These are phyloP conservation scores for Chlorops oryzae DNA, from an alignment of 1,140 invertebrate species.

Conservation along the genomic window DNA sequence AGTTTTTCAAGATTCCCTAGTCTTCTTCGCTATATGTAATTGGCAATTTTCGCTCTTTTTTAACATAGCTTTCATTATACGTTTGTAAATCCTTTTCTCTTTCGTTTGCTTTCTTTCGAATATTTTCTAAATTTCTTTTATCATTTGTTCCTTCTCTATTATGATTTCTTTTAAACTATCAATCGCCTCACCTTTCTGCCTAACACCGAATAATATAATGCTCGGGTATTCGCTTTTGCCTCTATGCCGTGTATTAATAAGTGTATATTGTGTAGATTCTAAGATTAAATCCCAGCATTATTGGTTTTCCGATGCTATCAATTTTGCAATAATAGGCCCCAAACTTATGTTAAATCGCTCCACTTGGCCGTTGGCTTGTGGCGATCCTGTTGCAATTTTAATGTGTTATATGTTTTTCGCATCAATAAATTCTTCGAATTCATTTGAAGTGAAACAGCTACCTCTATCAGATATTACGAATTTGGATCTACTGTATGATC, in stretches of 20 bases:
- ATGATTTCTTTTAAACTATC: slow-evolving; percentile 4
- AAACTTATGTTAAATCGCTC: slow-evolving; percentile 2
- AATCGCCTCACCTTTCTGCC: slow-evolving; percentile 5
- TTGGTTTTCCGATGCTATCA: no score
- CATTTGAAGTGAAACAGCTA: neutral
- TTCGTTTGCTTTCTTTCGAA: no score
- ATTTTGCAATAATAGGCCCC: slow-evolving; percentile 4
- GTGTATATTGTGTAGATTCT: slow-evolving; percentile 1
- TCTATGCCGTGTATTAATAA: slow-evolving; percentile 6
- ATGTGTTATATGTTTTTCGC: slow-evolving; percentile 5
- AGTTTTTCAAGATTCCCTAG: no score
- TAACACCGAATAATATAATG: slow-evolving; percentile 1
- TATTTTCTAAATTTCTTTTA: no score
- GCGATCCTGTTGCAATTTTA: neutral
- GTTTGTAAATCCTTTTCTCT: no score
- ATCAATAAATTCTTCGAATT: neutral
- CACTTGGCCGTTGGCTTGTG: slow-evolving; percentile 2
- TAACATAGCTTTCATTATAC: no score
- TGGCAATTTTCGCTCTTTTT: no score
- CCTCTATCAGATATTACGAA: neutral
- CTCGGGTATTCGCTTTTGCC: slow-evolving; percentile 1
- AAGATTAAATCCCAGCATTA: slow-evolving; percentile 5
- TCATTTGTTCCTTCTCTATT: no score
- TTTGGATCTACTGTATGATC: no score
- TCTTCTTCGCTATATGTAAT: no score